Evolutionary conservation across 2,888 invertebrate species (phyloP), one percentile per base, ranked within the genome.

Genomic region (Clistopyga incitator): DNA sequence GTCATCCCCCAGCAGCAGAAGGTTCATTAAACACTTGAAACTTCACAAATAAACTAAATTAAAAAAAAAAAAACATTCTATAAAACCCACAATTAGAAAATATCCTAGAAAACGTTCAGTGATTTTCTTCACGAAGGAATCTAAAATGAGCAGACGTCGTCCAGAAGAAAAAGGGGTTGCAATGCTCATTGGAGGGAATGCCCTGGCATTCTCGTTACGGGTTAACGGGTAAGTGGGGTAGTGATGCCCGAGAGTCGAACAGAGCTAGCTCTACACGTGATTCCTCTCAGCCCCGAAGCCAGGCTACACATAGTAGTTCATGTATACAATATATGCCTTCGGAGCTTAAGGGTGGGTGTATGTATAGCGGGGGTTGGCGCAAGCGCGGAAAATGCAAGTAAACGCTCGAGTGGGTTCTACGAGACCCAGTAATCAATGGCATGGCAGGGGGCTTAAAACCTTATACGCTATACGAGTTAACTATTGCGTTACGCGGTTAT

Each of bases 341-440:
- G 45, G 23, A 45, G 42, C 54, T 42, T 8, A 64, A 68, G 65
- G 38, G 59, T 34, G 45, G 64, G 74, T 25, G 29, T 38, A 67
- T n/a, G n/a, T 10, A 38, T 15, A 45, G 25, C 42, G 52, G 56
- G 38, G 70, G 50, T 75, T 54, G 65, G 18, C 87, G 86, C 87
- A 87, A 68, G 86, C 87, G 81, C 84, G 38, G 56, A n/a, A 61
- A 52, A 50, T 64, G 1, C 71, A 56, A 75, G 80, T 54, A 61
- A 79, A 75, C 52, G 65, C 68, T 72, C 65, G 71, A 83, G 81
- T 52, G 75, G 81, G 59, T 81, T 84, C 47, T 77, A 71, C 77
- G 77, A 82, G 85, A 68, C 34, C 81, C 83, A 86, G 88, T 88
- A 89, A 89, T 89, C 89, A 87, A 89, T 89, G 88, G 87, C 78